Evolutionary conservation across 1,140 invertebrate genomes (phyloP), one percentile per base, ranked within the genome.

Genomic region (Ceratina australensis): DNA sequence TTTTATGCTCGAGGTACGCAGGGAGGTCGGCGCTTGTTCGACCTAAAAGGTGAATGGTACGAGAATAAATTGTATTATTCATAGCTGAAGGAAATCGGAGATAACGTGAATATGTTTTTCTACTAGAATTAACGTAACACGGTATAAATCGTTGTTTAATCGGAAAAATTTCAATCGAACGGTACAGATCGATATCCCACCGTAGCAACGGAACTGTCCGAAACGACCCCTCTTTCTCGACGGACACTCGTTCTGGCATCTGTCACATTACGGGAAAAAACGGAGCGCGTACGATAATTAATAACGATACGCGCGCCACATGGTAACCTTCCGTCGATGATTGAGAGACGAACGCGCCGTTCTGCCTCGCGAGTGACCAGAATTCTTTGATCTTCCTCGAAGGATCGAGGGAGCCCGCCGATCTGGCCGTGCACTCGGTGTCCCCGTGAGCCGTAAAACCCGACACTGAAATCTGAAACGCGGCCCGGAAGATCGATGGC

Each of bases 391-490:
- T 77, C 71, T 82, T 60, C 72, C 71, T 74, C 59, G 74, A 60
- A 72, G 67, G 68, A 59, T 72, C 60, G 65, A n/a, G 50, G 50
- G 20, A 28, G 20, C 47, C 50, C 49, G 15, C 12, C 57, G n/a
- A 28, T 49, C 50, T 20, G 28, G 49, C 78, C 49, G 4, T 10
- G n/a, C 10, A 7, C 24, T 64, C 69, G 63, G 26, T 50, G 47
- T 50, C 65, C 56, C 33, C 56, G 13, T 63, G 50, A 57, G 18
- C 33, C 72, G 52, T 76, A 80, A 68, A 83, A 84, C 64, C 81
- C 73, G 69, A 83, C 68, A 80, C 59, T 61, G 83, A 80, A 80
- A 78, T 80, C 26, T 66, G 73, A 84, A 80, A 83, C 69, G 66
- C 33, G 47, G 57, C 18, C 33, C 22, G 28, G 28, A 80, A 80